A percentile compares a stretch with the other conserved stretches of the same genome.
Evolutionary conservation across 1,140 invertebrate genomes (phyloP).

Genomic region (Octopus bimaculoides): DNA sequence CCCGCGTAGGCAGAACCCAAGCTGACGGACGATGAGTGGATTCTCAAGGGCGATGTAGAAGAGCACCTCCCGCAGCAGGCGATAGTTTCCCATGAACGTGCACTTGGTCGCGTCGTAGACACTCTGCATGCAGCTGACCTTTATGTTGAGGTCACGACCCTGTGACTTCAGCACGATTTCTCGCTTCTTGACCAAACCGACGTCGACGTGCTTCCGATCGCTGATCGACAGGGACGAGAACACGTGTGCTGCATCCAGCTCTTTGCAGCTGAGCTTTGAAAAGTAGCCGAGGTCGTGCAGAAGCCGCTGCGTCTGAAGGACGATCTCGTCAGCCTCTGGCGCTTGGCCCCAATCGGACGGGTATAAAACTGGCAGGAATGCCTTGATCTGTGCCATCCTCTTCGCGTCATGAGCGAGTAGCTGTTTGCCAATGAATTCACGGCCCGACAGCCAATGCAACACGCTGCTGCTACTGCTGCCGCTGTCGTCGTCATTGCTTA

Average conservation of each 20-base stretch:
- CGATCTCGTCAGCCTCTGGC: constrained; percentile 32
- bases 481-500: not conserved
- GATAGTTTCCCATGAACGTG: constrained; percentile 37
- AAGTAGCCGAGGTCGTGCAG: constrained; percentile 27
- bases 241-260: constrained; percentile 30
- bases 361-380: constrained; percentile 25
- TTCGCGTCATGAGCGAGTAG: not conserved
- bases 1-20: constrained; percentile 39
- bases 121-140: constrained; percentile 36
- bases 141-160: constrained; percentile 32
- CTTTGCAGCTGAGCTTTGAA: constrained; percentile 34
- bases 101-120: constrained; percentile 38
- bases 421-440: not conserved
- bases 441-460: not conserved
- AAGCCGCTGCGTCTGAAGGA: constrained; percentile 25
- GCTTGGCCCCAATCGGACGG: constrained; percentile 33
- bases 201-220: constrained; percentile 30
- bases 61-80: constrained; percentile 33
- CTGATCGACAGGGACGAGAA: constrained; percentile 23
- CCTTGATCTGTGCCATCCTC: constrained; percentile 4
- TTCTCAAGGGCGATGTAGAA: constrained; percentile 27
- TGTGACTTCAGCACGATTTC: constrained; percentile 35
- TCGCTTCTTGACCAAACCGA: constrained; percentile 18
- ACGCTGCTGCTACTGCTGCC: not conserved
- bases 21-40: constrained; percentile 25